Evolutionary conservation across 2,888 invertebrate genomes (phyloP), one percentile per base, ranked within the genome.

Genomic region (Eupithecia exiguata): DNA sequence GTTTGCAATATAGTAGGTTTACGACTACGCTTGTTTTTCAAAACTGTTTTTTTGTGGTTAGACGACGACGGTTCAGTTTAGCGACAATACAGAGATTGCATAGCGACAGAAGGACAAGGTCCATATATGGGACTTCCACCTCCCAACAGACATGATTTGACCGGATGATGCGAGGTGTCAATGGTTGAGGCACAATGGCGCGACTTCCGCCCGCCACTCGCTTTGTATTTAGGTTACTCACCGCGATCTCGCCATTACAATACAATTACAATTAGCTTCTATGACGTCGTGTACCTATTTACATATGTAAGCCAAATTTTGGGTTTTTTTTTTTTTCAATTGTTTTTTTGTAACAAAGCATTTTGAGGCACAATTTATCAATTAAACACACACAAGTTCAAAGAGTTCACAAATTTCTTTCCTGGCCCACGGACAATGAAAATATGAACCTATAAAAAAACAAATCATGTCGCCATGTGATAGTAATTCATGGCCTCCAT

Each of bases 191-290:
- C 89, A 94, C 94, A 93, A 94, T 94, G 88, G 94, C 88, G 87
- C 85, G 82, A 88, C 89, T 93, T 94, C 94, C 94, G 94, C 87
- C 84, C 85, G 83, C 81, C 88, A 88, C 84, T 85, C 88, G 90
- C 91, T 93, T 94, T 93, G 93, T 93, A 93, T 94, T 92, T 93
- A 91, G 93, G 94, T 93, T 94, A 93, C 90, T 93, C 93, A 93
- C 93, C 92, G 91, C 91, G 87, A 92, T 92, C 91, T 91, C 91
- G 84, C 86, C 90, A 90, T 92, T 92, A 90, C 88, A 90, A 92
- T 91, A 88, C 90, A 92, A 92, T 91, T 92, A 92, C 90, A 92
- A 92, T 92, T 92, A 92, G 89, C 90, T 88, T 86, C 81, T 83
- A 85, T 88, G 87, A 88, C 89, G 87, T 87, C 89, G 87, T 87